Evolutionary conservation across 2,113 vertebrate species (phyloP).

Genomic region (Macrotus californicus): DNA sequence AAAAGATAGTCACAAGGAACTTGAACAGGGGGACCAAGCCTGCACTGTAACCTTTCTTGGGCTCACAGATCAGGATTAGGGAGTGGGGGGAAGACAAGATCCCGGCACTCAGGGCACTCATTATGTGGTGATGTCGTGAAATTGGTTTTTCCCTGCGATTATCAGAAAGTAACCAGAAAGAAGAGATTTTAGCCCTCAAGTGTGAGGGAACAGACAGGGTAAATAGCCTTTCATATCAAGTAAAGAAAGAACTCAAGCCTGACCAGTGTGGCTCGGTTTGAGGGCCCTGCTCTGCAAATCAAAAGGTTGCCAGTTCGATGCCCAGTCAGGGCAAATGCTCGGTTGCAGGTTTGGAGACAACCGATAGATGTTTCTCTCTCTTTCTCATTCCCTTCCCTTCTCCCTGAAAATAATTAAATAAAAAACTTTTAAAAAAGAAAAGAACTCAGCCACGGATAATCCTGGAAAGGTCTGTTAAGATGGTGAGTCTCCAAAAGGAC

Average conservation of each 20-base stretch:
- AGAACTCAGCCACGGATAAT: not conserved
- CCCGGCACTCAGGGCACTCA: not conserved
- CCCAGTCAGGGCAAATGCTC: too few species aligned
- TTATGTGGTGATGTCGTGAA: not conserved
- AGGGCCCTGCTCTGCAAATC: too few species aligned
- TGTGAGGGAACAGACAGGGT: not conserved
- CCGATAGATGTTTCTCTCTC: too few species aligned
- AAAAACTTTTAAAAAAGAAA: not conserved
- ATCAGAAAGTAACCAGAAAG: slow-evolving; percentile 17
- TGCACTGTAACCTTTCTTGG: not conserved
- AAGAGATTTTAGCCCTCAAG: not conserved
- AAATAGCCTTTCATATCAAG: not conserved
- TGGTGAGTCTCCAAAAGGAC: not conserved
- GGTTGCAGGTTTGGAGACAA: too few species aligned
- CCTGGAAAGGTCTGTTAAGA: not conserved
- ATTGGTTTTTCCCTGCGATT: not conserved
- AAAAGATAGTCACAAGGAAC: not conserved
- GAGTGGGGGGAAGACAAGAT: not conserved
- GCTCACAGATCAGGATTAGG: not conserved
- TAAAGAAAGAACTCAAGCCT: not conserved
- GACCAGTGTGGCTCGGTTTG: too few species aligned
- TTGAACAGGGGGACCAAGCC: not conserved
- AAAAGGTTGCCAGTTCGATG: too few species aligned
- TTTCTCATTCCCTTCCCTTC: too few species aligned
- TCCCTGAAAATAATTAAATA: not conserved